These are phyloP conservation scores for Darevskia mixta DNA, from an alignment of 2,797 vertebrate genomes.

Conservation along the genomic window DNA sequence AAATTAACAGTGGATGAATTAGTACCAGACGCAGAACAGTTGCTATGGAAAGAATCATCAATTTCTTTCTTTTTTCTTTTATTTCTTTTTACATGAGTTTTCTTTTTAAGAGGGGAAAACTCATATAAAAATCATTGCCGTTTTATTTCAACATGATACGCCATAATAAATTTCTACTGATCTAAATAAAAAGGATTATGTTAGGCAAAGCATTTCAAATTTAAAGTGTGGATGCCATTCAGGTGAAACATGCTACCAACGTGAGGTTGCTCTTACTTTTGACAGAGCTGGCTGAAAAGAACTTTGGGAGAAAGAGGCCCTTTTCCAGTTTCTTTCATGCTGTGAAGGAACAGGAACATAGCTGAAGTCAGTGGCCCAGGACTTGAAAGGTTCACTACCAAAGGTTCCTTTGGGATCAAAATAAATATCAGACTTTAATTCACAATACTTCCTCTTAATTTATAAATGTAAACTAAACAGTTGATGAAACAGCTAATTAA, in stretches of 20 bases:
- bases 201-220: not conserved
- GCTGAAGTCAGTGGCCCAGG: slow-evolving; percentile 94
- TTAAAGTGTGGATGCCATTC: not conserved
- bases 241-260: not conserved
- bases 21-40: slow-evolving; percentile 92
- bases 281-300: slow-evolving; percentile 97
- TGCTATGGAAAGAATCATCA: slow-evolving; percentile 74
- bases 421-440: slow-evolving; percentile 57
- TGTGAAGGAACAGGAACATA: slow-evolving; percentile 95
- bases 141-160: slow-evolving; percentile 2
- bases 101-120: slow-evolving; percentile 33
- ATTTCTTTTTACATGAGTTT: not conserved
- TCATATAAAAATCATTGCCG: not conserved
- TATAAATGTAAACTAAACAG: slow-evolving; percentile 5
- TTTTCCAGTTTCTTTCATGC: slow-evolving; percentile 93
- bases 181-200: not conserved
- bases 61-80: slow-evolving; percentile 55
- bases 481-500: not conserved
- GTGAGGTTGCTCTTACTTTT: slow-evolving; percentile 86
- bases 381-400: slow-evolving; percentile 88
- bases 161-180: not conserved
- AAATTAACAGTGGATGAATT: slow-evolving; percentile 98
- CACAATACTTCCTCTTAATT: not conserved
- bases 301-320: slow-evolving; percentile 93
- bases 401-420: slow-evolving; percentile 83